phyloP scores from a whole-genome alignment of 2,113 vertebrate genomes.

The Mustelus asterias region DNA sequence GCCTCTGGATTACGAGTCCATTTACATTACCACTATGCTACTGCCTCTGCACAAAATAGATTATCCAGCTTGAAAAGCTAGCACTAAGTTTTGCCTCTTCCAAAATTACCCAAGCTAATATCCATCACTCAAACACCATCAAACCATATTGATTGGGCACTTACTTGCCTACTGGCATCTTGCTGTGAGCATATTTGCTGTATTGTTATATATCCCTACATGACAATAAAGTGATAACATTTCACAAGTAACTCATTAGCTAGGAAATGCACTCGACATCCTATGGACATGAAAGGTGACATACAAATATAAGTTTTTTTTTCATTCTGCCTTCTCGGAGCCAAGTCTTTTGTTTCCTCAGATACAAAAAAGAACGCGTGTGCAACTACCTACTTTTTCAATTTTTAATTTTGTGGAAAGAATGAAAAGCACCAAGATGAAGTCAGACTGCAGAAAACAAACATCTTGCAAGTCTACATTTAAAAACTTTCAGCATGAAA shows the following conservation, averaged over 20 bases:
- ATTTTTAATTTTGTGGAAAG: conserved; percentile 50
- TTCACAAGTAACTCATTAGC: not conserved
- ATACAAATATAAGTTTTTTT: not conserved
- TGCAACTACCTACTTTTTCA: not conserved
- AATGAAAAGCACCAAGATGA: conserved; percentile 66
- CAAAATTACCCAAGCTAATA: not conserved
- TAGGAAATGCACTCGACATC: not conserved
- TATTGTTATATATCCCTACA: not conserved
- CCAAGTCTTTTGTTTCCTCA: not conserved
- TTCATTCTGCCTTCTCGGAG: not conserved
- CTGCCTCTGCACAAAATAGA: not conserved
- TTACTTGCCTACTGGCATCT: not conserved
- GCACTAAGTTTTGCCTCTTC: not conserved
- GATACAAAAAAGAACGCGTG: not conserved
- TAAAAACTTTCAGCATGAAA: conserved; percentile 70
- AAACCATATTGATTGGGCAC: not conserved
- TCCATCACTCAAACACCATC: not conserved
- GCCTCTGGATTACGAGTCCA: not conserved
- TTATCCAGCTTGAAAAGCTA: not conserved
- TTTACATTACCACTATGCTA: not conserved
- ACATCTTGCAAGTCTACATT: conserved; percentile 66
- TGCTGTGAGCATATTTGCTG: not conserved
- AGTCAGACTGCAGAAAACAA: conserved; percentile 60
- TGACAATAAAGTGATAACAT: not conserved
- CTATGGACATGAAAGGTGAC: not conserved